These are phyloP conservation scores for Notoglanidium macrostoma DNA, from an alignment of 2,797 vertebrate species.

Conservation along the genomic window DNA sequence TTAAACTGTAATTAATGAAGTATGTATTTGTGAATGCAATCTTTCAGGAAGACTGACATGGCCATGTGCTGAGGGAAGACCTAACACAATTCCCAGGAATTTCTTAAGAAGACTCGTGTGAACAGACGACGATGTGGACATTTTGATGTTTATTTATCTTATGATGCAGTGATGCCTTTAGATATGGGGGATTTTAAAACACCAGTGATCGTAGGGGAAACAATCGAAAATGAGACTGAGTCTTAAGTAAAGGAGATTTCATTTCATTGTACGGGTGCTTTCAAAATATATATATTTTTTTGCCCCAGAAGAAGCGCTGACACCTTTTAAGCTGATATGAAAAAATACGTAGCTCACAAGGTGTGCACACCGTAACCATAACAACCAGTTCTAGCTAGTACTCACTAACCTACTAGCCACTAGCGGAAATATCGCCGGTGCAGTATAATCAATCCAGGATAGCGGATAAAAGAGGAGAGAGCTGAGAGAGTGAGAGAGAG, in stretches of 20 bases:
- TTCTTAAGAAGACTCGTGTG: not conserved
- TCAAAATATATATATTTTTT: not conserved
- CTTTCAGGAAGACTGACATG: not conserved
- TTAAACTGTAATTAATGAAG: not conserved
- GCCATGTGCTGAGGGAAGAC: not conserved
- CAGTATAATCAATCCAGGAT: no score
- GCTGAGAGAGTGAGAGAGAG: no score
- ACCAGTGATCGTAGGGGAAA: not conserved
- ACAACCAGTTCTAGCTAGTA: not conserved
- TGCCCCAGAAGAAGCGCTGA: not conserved
- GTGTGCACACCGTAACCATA: not conserved
- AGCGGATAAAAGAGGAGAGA: no score
- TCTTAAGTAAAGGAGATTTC: not conserved
- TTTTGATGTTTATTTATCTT: not conserved
- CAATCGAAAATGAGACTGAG: not conserved
- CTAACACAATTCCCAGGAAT: not conserved
- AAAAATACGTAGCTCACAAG: not conserved
- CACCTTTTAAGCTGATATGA: not conserved
- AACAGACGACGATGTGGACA: not conserved
- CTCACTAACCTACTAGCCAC: not conserved
- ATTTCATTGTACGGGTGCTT: not conserved
- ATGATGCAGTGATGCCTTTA: not conserved
- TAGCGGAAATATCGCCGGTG: no score
- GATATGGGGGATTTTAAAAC: not conserved
- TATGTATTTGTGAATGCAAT: not conserved